Evolutionary conservation across 2,888 invertebrate genomes (phyloP), one percentile per base, ranked within the genome.

Genomic region (Eupelmus urozonus): DNA sequence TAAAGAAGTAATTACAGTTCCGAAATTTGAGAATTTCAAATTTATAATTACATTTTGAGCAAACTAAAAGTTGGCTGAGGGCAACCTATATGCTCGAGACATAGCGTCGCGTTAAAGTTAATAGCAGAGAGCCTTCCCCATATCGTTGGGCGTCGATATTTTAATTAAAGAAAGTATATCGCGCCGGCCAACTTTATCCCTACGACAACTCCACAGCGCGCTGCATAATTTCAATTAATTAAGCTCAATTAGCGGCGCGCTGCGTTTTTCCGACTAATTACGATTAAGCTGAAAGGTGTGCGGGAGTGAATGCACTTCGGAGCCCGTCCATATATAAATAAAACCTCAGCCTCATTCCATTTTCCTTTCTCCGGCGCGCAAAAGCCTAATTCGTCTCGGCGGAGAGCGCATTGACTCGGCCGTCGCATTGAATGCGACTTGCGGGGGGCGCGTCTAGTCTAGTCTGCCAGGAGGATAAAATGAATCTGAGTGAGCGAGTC

Each of bases 381-480:
- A 59, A 67, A 62, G 60, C 29, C 53, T 65, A 76, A 76, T 70
- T 70, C 57, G 63, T 57, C 66, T 45, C 23, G 57, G 29, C 34
- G 40, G 11, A 9, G n/a, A 25, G 11, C 7, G 73, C 42, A 59
- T 27, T 42, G 57, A 65, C 65, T 67, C 51, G n/a, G n/a, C 4
- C 25, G 51, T 69, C 51, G 40, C 42, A 70, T 69, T 62, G n/a
- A 63, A 76, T 40, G 70, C 29, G 18, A 53, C 70, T 51, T 27
- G 69, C 16, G 2, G 20, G 45, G 16, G 13, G 5, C 9, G 29
- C 27, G 53, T 7, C 42, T 23, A 9, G 59, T 42, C 59, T 18
- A 25, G 49, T 20, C 55, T 40, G 18, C n/a, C 18, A 27, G 40
- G 13, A 45, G 45, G 45, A 45, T 2, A 45, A 45, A 13, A 9